Evolutionary conservation across 2,113 vertebrate species (phyloP).

Genomic region (Damaliscus lunatus): DNA sequence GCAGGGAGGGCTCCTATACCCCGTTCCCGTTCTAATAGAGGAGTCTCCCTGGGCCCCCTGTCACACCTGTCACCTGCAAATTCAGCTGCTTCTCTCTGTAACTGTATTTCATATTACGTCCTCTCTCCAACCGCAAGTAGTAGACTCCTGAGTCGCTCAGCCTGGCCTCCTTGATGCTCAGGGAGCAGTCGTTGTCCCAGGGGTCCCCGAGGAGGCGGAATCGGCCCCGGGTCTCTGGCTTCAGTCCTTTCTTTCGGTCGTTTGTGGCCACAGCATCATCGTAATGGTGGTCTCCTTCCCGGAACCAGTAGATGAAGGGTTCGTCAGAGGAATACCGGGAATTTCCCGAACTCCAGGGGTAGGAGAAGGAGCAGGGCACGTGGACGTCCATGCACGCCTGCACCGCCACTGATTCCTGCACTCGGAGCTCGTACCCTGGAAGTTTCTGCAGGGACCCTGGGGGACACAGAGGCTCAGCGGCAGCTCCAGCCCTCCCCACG

Average conservation of each 20-base stretch:
- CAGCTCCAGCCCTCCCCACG: accelerated
- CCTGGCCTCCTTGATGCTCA: background rate
- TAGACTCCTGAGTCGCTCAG: accelerated
- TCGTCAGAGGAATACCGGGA: accelerated
- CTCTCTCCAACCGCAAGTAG: accelerated
- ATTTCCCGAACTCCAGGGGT: accelerated
- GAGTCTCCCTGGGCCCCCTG: background rate
- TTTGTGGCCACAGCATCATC: background rate
- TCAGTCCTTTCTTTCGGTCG: accelerated
- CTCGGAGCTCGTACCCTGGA: accelerated
- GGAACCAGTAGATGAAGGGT: background rate
- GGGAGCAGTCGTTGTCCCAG: accelerated
- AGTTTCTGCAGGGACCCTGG: background rate
- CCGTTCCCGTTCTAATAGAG: accelerated
- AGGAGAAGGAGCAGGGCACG: background rate
- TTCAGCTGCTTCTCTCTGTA: accelerated
- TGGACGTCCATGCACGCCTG: background rate
- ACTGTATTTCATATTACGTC: accelerated
- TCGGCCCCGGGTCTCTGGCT: accelerated
- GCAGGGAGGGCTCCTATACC: accelerated
- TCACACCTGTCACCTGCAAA: conserved; percentile 3
- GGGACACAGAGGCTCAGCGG: background rate
- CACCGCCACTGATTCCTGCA: accelerated
- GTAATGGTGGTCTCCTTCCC: accelerated
- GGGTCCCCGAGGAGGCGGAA: background rate